A percentile compares a stretch with the other conserved stretches of the same genome.
Conservation (phyloP, 1,140 invertebrate genomes). For the Conus betulinus region DNA sequence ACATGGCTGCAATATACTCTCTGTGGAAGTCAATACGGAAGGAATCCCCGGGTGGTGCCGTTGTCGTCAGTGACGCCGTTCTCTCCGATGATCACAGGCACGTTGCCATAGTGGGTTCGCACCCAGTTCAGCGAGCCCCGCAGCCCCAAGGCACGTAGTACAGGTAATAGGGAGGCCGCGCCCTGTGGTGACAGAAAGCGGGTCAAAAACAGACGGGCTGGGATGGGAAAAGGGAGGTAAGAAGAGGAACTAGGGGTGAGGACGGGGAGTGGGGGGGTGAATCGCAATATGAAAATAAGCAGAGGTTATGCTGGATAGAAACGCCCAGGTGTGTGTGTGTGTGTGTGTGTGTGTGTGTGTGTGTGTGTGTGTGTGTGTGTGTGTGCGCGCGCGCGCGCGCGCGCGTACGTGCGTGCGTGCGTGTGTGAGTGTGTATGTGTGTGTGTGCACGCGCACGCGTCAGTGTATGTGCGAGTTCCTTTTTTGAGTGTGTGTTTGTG, state of each 20-base stretch:
- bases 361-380: no score
- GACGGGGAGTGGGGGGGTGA: background rate
- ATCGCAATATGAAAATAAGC: background rate
- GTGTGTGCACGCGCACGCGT: no score
- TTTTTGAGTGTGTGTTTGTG: no score
- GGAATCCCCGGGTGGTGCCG: slow-evolving; percentile 77
- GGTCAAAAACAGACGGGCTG: background rate
- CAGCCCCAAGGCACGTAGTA: slow-evolving; percentile 78
- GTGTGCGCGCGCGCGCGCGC: no score
- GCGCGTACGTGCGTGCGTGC: no score
- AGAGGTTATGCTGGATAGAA: no score
- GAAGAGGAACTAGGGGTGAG: background rate
- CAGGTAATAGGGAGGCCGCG: slow-evolving; percentile 22
- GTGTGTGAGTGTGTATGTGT: no score
- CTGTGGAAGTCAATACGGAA: slow-evolving; percentile 77
- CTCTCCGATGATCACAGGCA: slow-evolving; percentile 81
- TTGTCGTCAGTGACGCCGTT: slow-evolving; percentile 79
- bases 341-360: no score
- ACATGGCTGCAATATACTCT: slow-evolving; percentile 80
- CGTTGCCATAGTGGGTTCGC: slow-evolving; percentile 79
- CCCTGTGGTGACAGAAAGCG: background rate
- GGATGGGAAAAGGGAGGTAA: background rate
- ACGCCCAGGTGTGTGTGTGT: no score
- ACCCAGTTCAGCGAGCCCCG: slow-evolving; percentile 81
- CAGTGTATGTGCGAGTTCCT: no score